Percentiles rank a stretch among this genome's conserved stretches.
Evolutionary conservation across 2,113 vertebrate genomes (phyloP).

Genomic region (Callopanchax toddi): DNA sequence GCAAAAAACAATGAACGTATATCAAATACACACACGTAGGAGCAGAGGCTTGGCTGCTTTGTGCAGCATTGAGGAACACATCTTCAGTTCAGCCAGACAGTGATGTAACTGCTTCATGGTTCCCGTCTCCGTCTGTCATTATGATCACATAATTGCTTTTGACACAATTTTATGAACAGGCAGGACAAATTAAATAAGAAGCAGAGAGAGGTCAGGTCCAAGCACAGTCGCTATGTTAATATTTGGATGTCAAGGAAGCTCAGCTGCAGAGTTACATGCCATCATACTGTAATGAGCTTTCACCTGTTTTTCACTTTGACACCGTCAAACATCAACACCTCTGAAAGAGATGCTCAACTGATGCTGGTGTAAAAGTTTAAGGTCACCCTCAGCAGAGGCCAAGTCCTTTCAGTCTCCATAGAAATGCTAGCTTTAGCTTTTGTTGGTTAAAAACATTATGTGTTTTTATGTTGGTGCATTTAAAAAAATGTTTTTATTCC

Average conservation of each 20-base stretch:
- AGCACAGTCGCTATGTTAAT: conserved; percentile 11
- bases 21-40: background rate
- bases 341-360: too few relatives aligned
- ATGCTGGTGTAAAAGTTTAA: too few relatives aligned
- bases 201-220: conserved; percentile 22
- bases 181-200: conserved; percentile 38
- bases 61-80: background rate
- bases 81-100: conserved; percentile 24
- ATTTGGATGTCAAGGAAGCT: conserved; percentile 11
- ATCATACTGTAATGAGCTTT: conserved; percentile 30
- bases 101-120: conserved; percentile 40
- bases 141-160: conserved; percentile 59
- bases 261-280: conserved; percentile 2
- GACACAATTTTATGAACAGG: conserved; percentile 56
- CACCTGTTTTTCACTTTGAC: background rate
- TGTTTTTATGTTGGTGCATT: too few relatives aligned
- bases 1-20: too few relatives aligned
- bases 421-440: too few relatives aligned
- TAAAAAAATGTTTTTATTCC: too few relatives aligned
- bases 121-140: conserved; percentile 38
- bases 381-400: too few relatives aligned
- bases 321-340: too few relatives aligned
- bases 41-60: too few relatives aligned
- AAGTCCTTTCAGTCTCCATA: too few relatives aligned
- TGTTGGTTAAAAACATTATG: too few relatives aligned